Evolutionary conservation across 2,797 vertebrate genomes (phyloP).

Genomic region (Phrynocephalus vlangalii): DNA sequence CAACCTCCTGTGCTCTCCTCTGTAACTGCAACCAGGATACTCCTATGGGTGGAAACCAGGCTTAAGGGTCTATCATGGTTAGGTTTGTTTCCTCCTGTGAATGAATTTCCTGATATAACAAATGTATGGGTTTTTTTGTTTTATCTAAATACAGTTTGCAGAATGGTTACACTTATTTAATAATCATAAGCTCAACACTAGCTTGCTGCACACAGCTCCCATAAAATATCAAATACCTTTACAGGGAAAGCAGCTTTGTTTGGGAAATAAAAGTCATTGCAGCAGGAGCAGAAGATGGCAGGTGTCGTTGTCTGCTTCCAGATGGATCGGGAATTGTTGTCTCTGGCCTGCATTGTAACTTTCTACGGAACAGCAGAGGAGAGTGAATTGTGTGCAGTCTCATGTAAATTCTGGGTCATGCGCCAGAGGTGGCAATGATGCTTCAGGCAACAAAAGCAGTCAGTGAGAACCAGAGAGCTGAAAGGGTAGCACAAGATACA

Average conservation of each 20-base stretch:
- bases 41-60: too few species aligned
- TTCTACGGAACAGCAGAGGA: neutral
- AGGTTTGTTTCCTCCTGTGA: too few species aligned
- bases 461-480: neutral
- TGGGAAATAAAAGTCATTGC: neutral
- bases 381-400: neutral
- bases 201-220: too few species aligned
- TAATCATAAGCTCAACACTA: too few species aligned
- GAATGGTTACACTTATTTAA: too few species aligned
- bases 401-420: neutral
- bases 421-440: neutral
- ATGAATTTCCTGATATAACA: too few species aligned
- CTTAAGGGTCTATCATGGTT: too few species aligned
- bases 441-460: neutral
- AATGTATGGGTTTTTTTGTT: too few species aligned
- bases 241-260: neutral
- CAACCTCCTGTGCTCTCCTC: too few species aligned
- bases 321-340: conserved; percentile 8
- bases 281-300: neutral
- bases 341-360: conserved; percentile 16
- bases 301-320: neutral
- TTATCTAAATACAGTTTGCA: too few species aligned
- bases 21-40: too few species aligned
- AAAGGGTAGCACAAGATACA: neutral
- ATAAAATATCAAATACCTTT: too few species aligned